Conservation (phyloP, 2,888 invertebrate genomes). For the Catocala fraxini region DNA sequence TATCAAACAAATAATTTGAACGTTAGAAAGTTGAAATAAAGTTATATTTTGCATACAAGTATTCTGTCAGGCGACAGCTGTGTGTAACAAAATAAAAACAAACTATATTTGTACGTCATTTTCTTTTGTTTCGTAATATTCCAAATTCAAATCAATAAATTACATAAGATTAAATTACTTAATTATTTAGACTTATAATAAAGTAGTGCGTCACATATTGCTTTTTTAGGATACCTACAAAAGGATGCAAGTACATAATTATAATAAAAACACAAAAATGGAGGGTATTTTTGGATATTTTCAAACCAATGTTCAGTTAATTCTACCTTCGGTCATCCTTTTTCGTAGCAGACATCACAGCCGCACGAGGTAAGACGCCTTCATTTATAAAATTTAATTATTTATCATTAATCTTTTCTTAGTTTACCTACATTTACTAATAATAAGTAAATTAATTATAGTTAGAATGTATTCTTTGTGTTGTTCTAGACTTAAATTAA, state of each 20-base stretch:
- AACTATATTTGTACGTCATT: background rate
- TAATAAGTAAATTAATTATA: conserved; percentile 9
- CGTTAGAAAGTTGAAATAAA: background rate
- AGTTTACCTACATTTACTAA: conserved; percentile 63
- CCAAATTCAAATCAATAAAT: conserved; percentile 19
- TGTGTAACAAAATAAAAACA: conserved; percentile 6
- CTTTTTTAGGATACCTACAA: conserved; percentile 20
- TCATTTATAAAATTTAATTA: conserved; percentile 49
- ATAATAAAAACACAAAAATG: conserved; percentile 25
- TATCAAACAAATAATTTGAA: background rate
- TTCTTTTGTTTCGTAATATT: conserved; percentile 5
- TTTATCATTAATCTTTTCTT: conserved; percentile 54
- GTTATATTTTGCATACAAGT: background rate
- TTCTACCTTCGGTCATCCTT: conserved; percentile 60
- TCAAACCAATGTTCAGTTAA: conserved; percentile 40
- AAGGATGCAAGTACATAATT: conserved; percentile 3
- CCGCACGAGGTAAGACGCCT: conserved; percentile 73
- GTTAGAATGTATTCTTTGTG: conserved; percentile 46
- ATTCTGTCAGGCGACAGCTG: conserved; percentile 1
- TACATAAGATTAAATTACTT: background rate
- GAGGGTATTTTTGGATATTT: conserved; percentile 59
- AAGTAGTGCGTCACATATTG: background rate
- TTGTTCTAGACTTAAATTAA: conserved; percentile 50
- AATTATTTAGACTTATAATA: background rate
- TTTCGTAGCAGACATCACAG: conserved; percentile 56